phyloP scores from a whole-genome alignment of 2,113 vertebrate genomes.

The Numida meleagris region DNA sequence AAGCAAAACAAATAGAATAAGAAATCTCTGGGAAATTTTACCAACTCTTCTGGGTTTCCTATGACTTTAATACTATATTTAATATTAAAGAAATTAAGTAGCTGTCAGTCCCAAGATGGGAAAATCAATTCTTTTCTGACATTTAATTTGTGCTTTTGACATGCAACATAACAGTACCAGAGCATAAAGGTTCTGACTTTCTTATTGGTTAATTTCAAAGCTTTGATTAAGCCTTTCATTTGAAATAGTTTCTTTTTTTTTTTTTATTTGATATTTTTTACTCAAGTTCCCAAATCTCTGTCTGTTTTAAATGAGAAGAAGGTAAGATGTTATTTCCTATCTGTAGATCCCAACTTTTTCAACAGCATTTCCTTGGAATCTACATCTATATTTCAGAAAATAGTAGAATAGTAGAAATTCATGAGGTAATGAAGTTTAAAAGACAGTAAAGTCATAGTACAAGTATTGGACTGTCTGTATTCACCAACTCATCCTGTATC shows the following conservation, averaged over 20 bases:
- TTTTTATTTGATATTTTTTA: slow-evolving; percentile 53
- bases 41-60: slow-evolving; percentile 38
- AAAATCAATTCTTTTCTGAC: slow-evolving; percentile 63
- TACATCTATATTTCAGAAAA: slow-evolving; percentile 31
- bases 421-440: slow-evolving; percentile 7
- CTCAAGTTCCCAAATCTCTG: slow-evolving; percentile 16
- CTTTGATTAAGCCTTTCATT: slow-evolving; percentile 47
- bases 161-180: slow-evolving; percentile 21
- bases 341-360: background rate
- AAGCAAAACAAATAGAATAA: slow-evolving; percentile 21
- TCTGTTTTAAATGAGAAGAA: slow-evolving; percentile 41
- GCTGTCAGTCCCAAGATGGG: slow-evolving; percentile 1
- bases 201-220: slow-evolving; percentile 41
- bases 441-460: slow-evolving; percentile 34
- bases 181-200: slow-evolving; percentile 42
- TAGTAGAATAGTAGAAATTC: slow-evolving; percentile 43
- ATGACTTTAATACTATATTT: slow-evolving; percentile 42
- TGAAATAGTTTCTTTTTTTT: slow-evolving; percentile 32
- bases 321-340: slow-evolving; percentile 30
- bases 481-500: slow-evolving; percentile 1
- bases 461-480: slow-evolving; percentile 6
- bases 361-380: slow-evolving; percentile 24
- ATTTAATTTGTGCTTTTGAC: slow-evolving; percentile 63
- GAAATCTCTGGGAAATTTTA: slow-evolving; percentile 7
- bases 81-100: slow-evolving; percentile 63